Evolutionary conservation across 2,888 invertebrate species (phyloP).

Genomic region (Phengaris alcon): DNA sequence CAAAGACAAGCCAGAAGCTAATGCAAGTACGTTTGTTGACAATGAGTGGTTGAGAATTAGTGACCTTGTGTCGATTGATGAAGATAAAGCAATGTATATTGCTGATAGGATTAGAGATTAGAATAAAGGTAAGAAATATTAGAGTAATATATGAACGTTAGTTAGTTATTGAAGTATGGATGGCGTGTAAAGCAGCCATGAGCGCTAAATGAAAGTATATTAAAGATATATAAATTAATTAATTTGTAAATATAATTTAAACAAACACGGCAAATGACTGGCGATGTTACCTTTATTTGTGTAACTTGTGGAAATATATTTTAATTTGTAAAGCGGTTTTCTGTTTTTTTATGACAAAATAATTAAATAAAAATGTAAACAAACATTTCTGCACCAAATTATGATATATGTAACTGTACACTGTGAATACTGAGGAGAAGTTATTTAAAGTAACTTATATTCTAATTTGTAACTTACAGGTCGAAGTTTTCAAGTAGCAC

Average conservation of each 20-base stretch:
- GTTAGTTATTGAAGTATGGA: too few species aligned
- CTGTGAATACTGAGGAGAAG: too few species aligned
- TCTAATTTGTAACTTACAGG: conserved; percentile 51
- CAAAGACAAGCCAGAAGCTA: conserved; percentile 85
- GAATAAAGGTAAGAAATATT: conserved; percentile 81
- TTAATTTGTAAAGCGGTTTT: too few species aligned
- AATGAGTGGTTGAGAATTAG: conserved; percentile 86
- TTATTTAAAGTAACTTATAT: background rate
- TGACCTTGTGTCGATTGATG: conserved; percentile 83
- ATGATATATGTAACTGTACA: too few species aligned
- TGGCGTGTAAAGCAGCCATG: too few species aligned
- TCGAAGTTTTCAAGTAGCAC: conserved; percentile 88
- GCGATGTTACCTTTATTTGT: too few species aligned
- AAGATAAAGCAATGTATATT: conserved; percentile 82
- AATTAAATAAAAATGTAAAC: background rate
- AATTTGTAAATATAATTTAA: too few species aligned
- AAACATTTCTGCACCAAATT: background rate
- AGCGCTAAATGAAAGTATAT: too few species aligned
- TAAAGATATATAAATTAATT: too few species aligned
- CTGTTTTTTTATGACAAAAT: background rate
- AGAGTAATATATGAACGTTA: background rate
- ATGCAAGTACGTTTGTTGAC: conserved; percentile 81
- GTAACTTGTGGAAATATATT: too few species aligned
- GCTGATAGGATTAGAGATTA: conserved; percentile 89
- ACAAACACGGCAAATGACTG: too few species aligned